A percentile compares a stretch with the other conserved stretches of the same genome.
Conservation (phyloP, 2,113 vertebrate genomes). For the Actenoides lindsayi region DNA sequence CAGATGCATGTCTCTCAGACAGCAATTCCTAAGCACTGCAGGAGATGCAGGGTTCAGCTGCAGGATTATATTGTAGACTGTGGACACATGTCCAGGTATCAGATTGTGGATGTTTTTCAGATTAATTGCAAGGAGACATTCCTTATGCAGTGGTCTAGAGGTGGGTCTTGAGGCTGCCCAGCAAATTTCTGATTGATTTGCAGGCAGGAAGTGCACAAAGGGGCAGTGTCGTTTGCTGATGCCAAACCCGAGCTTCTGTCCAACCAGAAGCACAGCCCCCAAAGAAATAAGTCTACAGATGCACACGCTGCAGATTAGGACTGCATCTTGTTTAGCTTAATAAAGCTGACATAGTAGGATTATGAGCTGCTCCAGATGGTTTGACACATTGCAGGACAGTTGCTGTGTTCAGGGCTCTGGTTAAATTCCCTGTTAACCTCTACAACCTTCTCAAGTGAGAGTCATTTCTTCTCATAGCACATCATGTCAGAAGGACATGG, state of each 20-base stretch:
- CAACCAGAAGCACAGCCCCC: neutral
- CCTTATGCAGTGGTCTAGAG: neutral
- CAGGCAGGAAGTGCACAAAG: neutral
- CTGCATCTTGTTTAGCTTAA: slow-evolving; percentile 45
- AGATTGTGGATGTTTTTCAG: neutral
- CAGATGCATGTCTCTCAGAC: neutral
- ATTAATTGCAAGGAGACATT: neutral
- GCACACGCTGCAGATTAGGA: slow-evolving; percentile 20
- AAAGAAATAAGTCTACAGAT: neutral
- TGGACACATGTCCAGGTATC: neutral
- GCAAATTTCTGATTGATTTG: neutral
- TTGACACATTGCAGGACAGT: slow-evolving; percentile 19
- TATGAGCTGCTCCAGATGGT: slow-evolving; percentile 49
- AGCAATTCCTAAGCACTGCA: neutral
- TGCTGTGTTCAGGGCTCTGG: slow-evolving; percentile 5
- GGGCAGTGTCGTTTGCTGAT: neutral
- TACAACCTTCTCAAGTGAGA: slow-evolving; percentile 48
- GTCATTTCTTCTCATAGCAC: slow-evolving; percentile 20
- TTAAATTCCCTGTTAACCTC: slow-evolving; percentile 60
- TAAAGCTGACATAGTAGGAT: slow-evolving; percentile 57
- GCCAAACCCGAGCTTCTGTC: neutral
- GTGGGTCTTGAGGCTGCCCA: neutral
- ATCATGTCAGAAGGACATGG: neutral
- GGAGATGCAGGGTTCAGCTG: neutral
- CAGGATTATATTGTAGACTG: neutral